Conservation (phyloP, 2,888 invertebrate species). For the Calliphora vomitoria region DNA sequence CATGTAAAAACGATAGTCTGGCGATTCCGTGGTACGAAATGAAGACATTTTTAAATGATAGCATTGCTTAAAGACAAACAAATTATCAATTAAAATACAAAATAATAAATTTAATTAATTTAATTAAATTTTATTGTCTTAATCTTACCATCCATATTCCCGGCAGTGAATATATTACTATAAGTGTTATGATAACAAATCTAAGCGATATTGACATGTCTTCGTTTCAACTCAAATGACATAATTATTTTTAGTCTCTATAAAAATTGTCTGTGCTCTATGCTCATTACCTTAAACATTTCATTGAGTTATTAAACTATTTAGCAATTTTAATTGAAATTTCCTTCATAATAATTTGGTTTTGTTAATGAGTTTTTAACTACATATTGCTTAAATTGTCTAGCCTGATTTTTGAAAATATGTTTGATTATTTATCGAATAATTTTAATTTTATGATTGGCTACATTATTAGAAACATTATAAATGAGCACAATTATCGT, state of each 20-base stretch:
- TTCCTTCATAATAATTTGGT: background rate
- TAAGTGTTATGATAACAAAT: background rate
- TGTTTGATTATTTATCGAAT: background rate
- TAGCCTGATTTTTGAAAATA: background rate
- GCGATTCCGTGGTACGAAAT: slow-evolving; percentile 75
- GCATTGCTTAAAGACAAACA: slow-evolving; percentile 75
- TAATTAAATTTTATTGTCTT: background rate
- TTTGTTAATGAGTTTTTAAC: slow-evolving; percentile 13
- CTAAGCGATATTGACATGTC: background rate
- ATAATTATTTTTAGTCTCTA: background rate
- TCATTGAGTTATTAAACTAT: background rate
- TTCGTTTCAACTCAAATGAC: background rate
- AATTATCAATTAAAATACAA: background rate
- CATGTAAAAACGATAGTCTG: slow-evolving; percentile 76
- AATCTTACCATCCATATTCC: background rate
- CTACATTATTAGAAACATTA: too few relatives aligned
- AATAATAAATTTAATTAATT: too few relatives aligned
- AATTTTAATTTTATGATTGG: too few relatives aligned
- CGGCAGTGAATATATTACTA: background rate
- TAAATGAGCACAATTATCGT: too few relatives aligned
- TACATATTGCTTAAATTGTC: background rate
- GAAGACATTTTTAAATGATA: slow-evolving; percentile 77
- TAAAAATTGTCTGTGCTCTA: background rate
- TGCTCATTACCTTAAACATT: background rate
- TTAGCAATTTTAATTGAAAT: background rate